Evolutionary conservation across 2,113 vertebrate genomes (phyloP).

Genomic region (Atherinomorus stipes): DNA sequence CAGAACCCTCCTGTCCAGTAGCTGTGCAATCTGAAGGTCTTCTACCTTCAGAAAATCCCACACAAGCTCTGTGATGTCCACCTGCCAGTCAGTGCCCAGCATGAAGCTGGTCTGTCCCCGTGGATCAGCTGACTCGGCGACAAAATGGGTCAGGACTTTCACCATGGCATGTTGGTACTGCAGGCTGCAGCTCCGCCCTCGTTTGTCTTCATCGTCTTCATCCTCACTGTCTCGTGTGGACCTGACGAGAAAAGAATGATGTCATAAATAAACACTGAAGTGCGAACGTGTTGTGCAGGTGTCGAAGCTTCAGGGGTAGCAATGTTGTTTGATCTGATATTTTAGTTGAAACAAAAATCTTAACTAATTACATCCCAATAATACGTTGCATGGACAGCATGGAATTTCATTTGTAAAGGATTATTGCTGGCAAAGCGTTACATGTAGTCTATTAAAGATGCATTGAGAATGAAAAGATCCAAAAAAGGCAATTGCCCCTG

Average conservation of each 20-base stretch:
- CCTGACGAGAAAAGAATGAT: conserved; percentile 70
- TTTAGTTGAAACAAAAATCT: too few relatives aligned
- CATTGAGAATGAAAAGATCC: too few relatives aligned
- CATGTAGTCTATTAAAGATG: too few relatives aligned
- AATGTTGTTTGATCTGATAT: too few relatives aligned
- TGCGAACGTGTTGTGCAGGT: too few relatives aligned
- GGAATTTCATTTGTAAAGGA: too few relatives aligned
- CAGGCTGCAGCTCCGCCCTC: conserved; percentile 89
- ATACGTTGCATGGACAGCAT: too few relatives aligned
- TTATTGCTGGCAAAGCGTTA: too few relatives aligned
- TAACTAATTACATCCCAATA: too few relatives aligned
- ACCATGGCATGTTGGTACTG: conserved; percentile 95
- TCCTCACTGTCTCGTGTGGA: conserved; percentile 91
- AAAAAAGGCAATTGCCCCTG: too few relatives aligned
- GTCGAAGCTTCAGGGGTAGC: too few relatives aligned
- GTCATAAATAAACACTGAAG: neutral
- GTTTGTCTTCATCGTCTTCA: conserved; percentile 92
- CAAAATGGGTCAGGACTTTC: conserved; percentile 92
- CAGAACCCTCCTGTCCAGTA: conserved; percentile 88
- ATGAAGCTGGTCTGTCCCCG: conserved; percentile 88
- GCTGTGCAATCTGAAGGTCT: conserved; percentile 86
- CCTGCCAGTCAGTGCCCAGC: conserved; percentile 92
- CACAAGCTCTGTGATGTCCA: conserved; percentile 93
- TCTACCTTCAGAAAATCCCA: conserved; percentile 93
- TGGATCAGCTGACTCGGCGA: conserved; percentile 86